These are phyloP conservation scores for Amblyraja radiata DNA, from an alignment of 2,797 vertebrate species.

Conservation along the genomic window DNA sequence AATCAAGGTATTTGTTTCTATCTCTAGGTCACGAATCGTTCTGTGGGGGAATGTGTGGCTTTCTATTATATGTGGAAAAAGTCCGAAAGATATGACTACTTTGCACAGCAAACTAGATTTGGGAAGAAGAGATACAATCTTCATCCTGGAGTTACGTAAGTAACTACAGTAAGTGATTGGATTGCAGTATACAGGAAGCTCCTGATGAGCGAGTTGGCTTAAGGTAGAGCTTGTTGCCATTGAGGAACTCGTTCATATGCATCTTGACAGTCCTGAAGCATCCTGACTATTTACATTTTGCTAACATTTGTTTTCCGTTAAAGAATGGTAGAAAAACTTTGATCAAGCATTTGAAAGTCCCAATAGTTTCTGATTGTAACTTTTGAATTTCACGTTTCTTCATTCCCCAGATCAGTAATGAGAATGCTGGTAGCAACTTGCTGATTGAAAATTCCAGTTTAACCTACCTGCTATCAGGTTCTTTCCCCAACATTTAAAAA, in stretches of 20 bases:
- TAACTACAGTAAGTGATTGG: slow-evolving; percentile 43
- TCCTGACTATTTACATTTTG: neutral
- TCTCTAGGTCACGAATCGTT: slow-evolving; percentile 78
- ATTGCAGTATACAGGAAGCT: neutral
- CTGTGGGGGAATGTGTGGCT: slow-evolving; percentile 91
- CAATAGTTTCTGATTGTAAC: neutral
- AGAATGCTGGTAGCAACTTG: neutral
- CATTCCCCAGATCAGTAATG: neutral
- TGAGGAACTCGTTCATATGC: neutral
- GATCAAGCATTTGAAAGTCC: neutral
- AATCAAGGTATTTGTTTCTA: neutral
- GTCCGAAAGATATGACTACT: slow-evolving; percentile 91
- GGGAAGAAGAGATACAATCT: slow-evolving; percentile 96
- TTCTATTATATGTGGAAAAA: slow-evolving; percentile 99
- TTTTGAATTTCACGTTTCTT: neutral
- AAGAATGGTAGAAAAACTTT: neutral
- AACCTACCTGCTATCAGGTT: neutral
- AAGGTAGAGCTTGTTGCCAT: neutral
- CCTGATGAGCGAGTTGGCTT: neutral
- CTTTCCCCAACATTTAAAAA: no score
- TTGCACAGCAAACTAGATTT: slow-evolving; percentile 92
- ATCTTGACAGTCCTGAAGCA: neutral
- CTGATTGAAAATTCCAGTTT: neutral
- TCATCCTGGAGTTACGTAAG: slow-evolving; percentile 97
- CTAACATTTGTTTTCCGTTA: neutral